Evolutionary conservation across 2,113 vertebrate genomes (phyloP).

Genomic region (Aptenodytes forsteri): DNA sequence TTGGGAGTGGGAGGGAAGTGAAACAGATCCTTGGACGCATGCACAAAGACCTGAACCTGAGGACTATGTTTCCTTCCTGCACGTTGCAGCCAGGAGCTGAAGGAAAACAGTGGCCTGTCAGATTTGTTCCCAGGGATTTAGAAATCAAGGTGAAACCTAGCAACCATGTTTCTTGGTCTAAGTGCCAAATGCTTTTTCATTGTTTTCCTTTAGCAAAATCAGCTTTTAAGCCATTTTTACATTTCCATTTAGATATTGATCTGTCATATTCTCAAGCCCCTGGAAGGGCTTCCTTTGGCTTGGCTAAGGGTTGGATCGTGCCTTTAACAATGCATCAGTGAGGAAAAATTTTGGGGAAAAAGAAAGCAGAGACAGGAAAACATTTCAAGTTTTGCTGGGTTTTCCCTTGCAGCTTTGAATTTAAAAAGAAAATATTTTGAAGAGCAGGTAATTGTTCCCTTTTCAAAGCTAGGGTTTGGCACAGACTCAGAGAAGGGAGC

Average conservation of each 20-base stretch:
- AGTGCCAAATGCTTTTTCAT: background rate
- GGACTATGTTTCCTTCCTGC: background rate
- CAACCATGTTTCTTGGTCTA: background rate
- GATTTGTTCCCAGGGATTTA: background rate
- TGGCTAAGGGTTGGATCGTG: background rate
- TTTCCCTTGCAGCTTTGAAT: background rate
- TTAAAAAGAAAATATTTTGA: background rate
- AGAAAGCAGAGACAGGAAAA: background rate
- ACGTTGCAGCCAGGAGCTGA: background rate
- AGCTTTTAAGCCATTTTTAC: background rate
- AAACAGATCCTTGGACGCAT: rapidly evolving
- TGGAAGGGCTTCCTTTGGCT: background rate
- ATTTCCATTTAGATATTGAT: background rate
- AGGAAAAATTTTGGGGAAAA: background rate
- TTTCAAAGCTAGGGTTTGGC: background rate
- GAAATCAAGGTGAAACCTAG: background rate
- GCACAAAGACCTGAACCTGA: background rate
- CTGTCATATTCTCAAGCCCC: background rate
- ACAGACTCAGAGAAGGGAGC: background rate
- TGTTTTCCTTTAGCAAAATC: background rate
- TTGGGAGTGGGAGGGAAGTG: background rate
- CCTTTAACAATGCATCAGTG: background rate
- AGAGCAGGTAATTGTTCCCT: background rate
- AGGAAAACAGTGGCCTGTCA: background rate
- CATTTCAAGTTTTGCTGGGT: background rate